Evolutionary conservation across 2,888 invertebrate species (phyloP), one percentile per base, ranked within the genome.

Genomic region (Apodemia mormo): DNA sequence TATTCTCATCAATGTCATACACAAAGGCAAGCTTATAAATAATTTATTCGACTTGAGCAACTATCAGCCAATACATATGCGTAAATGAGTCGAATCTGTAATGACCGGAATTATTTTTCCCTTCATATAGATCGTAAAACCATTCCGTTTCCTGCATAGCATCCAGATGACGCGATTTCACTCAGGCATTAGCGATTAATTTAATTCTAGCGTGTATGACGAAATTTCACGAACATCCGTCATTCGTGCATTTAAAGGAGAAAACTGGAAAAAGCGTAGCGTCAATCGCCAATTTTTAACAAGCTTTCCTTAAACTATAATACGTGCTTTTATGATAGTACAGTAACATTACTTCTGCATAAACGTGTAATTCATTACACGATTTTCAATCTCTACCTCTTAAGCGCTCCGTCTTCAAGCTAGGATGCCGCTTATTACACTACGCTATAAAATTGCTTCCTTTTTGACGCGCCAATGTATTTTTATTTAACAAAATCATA

Each of bases 141-240:
- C 30, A 70, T 66, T 68, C 58, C 49, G 66, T 70, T 75, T 76
- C 71, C 74, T 72, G 71, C 71, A 77, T 73, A 75, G 73, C 73
- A 74, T 77, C 77, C 76, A 78, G 77, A 78, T 76, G 77, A 78
- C 74, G 74, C 74, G 77, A 75, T 77, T 76, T 75, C 76, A 72
- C 74, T 75, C 58, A 71, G 66, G 74, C 69, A 70, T 76, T 72
- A 66, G 70, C 70, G 69, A 70, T 75, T 66, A 65, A 49, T 68
- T 68, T 70, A 72, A 75, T 70, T 71, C 65, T 68, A 74, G 68
- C 72, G 74, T 73, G 68, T 71, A 75, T 74, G 75, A 76, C 74
- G 74, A 74, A 77, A 76, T 76, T 75, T 72, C 56, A 73, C 68
- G 61, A 61, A 10, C 58, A 58, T 58, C 30, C 29, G 58, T 61